Evolutionary conservation across 2,888 invertebrate genomes (phyloP).

Genomic region (Ganaspis brasiliensis): DNA sequence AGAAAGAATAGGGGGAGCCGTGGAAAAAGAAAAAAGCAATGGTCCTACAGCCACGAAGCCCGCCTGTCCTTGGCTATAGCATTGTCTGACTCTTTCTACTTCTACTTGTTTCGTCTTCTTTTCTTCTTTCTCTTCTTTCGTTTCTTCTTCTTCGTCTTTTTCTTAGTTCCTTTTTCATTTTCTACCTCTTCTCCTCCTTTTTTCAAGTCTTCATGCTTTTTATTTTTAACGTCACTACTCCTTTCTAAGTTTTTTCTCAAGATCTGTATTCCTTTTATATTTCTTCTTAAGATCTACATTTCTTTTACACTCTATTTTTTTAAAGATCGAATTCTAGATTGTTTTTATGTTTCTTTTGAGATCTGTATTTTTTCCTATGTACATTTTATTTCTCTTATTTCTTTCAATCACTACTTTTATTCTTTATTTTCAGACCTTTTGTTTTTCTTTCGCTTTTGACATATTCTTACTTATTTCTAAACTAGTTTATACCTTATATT

Average conservation of each 20-base stretch:
- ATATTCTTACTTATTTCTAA: too few relatives aligned
- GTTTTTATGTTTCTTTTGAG: too few relatives aligned
- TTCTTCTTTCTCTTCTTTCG: conserved; percentile 39
- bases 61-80: conserved; percentile 72
- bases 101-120: conserved; percentile 46
- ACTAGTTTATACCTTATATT: too few relatives aligned
- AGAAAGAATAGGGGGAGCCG: conserved; percentile 18
- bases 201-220: conserved; percentile 43
- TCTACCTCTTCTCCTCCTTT: too few relatives aligned
- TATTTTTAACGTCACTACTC: conserved; percentile 2
- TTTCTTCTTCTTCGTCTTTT: conserved; percentile 48
- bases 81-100: conserved; percentile 68
- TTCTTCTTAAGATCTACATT: background rate
- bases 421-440: too few relatives aligned
- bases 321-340: too few relatives aligned
- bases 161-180: conserved; percentile 11
- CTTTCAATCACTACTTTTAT: too few relatives aligned
- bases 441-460: too few relatives aligned
- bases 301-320: background rate
- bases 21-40: conserved; percentile 59
- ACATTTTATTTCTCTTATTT: too few relatives aligned
- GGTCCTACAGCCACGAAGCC: conserved; percentile 69
- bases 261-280: background rate
- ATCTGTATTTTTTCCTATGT: too few relatives aligned
- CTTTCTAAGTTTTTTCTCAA: too few relatives aligned